Evolutionary conservation across 2,113 vertebrate species (phyloP), one percentile per base, ranked within the genome.

Genomic region (Podiceps cristatus): DNA sequence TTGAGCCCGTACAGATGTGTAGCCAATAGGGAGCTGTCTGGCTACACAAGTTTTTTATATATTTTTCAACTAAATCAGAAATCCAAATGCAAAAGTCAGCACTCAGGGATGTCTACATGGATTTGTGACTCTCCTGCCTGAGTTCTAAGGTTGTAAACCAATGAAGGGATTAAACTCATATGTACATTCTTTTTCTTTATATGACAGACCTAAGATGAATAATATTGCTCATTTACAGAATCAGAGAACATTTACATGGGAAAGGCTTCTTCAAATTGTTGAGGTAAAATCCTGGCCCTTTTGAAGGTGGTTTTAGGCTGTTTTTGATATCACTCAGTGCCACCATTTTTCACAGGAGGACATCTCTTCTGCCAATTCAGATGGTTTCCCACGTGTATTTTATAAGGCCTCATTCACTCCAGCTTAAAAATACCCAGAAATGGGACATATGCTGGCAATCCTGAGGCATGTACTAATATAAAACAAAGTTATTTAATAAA

Each of bases 61-160:
- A 72, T 91, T 97, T 97, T 97, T 97, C 81, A 96, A 82, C 91
- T 97, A 96, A 97, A 96, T 95, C 93, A 95, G 96, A 95, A 89
- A 72, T 91, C 63, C 56, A 92, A 77, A 91, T 75, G 94, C 84
- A 94, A 89, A 97, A 95, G 83, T 64, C 81, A 96, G 93, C 66
- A 82, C 60, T 94, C 1, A 0, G 60, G 62, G 71, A 95, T 75
- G 86, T 96, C 88, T 72, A 69, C 67, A 52, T 79, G 83, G 82
- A 94, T 96, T 95, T 90, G 96, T 90, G 87, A 80, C 91, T 90
- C 66, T 87, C 88, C 50, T 91, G 96, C 40, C 49, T 64, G 56
- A 94, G 52, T 91, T 89, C 58, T 72, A 78, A 76, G 71, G 89
- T 90, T 88, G 75, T 90, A 85, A 94, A 84, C 78, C 92, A 95